These are phyloP conservation scores for Emydocephalus ijimae DNA, from an alignment of 2,113 vertebrate genomes.

Conservation along the genomic window DNA sequence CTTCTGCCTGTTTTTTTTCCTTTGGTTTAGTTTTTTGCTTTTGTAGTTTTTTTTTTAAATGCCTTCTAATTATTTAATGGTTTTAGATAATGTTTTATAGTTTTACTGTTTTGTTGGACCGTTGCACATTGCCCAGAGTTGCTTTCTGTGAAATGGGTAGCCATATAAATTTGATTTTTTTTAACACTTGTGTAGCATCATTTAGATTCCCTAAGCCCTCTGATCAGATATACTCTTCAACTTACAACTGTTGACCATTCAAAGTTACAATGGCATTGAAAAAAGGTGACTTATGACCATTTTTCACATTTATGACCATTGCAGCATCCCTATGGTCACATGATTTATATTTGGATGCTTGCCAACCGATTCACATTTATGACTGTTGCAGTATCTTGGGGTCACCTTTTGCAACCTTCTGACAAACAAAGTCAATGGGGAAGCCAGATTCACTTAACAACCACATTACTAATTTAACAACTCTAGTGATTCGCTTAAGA, in stretches of 20 bases:
- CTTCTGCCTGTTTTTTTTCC: not conserved
- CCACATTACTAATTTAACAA: not conserved
- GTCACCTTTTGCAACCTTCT: not conserved
- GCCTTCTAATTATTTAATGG: not conserved
- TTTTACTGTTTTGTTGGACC: not conserved
- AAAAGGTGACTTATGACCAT: not conserved
- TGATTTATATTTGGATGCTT: not conserved
- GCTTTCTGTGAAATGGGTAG: not conserved
- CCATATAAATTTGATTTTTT: not conserved
- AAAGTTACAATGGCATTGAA: not conserved
- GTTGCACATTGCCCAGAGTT: not conserved
- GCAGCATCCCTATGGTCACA: not conserved
- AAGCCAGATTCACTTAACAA: not conserved
- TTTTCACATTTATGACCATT: not conserved
- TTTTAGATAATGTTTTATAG: not conserved
- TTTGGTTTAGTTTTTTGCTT: not conserved
- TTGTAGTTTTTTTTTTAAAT: not conserved
- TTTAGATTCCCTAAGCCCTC: not conserved
- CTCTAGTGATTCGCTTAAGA: not conserved
- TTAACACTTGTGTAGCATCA: conserved; percentile 11
- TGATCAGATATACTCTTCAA: not conserved
- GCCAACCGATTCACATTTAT: not conserved
- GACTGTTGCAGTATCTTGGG: not conserved
- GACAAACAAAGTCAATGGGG: not conserved
- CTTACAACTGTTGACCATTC: not conserved